A percentile compares a stretch with the other conserved stretches of the same genome.
phyloP scores from a whole-genome alignment of 2,888 invertebrate species.

The Volucella inflata region DNA sequence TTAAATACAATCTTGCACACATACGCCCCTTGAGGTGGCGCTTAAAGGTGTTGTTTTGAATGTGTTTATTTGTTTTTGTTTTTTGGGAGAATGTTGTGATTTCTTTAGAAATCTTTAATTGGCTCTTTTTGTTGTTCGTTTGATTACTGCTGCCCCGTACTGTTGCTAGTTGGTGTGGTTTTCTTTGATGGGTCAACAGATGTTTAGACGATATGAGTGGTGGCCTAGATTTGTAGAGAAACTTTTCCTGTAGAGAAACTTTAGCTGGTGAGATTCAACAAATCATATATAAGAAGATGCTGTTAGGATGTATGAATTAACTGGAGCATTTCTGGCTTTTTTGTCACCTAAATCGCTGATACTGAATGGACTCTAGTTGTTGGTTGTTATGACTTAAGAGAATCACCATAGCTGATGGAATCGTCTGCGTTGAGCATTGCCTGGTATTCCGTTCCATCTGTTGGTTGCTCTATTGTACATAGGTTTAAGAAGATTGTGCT shows the following conservation, averaged over 20 bases:
- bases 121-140: not conserved
- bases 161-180: conserved; percentile 55
- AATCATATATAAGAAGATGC: no score
- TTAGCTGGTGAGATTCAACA: not conserved
- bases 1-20: conserved; percentile 31
- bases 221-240: conserved; percentile 52
- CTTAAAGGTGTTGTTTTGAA: conserved; percentile 17
- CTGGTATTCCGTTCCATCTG: no score
- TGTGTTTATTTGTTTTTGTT: conserved; percentile 70
- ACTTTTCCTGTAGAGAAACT: no score
- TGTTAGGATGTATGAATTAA: no score
- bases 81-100: conserved; percentile 61
- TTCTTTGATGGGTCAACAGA: conserved; percentile 69
- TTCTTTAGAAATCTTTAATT: conserved; percentile 62
- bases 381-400: no score
- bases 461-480: no score
- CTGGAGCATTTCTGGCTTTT: no score
- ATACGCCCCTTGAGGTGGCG: conserved; percentile 60
- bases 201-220: conserved; percentile 67
- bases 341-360: no score
- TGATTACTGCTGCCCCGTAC: conserved; percentile 6
- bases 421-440: no score
- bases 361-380: no score
- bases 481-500: no score
- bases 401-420: no score